These are phyloP conservation scores for Trichopria drosophilae DNA, from an alignment of 2,888 invertebrate species.

Conservation along the genomic window DNA sequence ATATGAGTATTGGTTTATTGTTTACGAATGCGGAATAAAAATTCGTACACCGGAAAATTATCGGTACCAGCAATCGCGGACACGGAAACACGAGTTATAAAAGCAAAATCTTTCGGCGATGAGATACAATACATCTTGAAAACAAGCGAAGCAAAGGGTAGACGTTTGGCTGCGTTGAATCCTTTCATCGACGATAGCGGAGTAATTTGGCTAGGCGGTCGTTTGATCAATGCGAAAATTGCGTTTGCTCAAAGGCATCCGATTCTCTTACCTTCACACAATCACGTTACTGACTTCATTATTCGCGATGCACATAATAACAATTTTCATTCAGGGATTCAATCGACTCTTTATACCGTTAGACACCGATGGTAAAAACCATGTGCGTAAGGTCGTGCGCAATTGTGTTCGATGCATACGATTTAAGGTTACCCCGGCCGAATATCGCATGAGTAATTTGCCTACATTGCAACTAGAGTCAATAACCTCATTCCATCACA, in stretches of 20 bases:
- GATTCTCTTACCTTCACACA: constrained; percentile 37
- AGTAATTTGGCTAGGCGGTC: constrained; percentile 41
- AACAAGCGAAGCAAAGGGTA: too few species aligned
- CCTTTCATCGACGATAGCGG: constrained; percentile 33
- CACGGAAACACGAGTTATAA: too few species aligned
- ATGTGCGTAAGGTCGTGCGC: constrained; percentile 25
- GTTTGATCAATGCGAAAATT: constrained; percentile 35
- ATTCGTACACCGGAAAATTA: too few species aligned
- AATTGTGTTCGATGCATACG: constrained; percentile 15
- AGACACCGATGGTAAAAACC: constrained; percentile 32
- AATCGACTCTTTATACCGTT: constrained; percentile 34
- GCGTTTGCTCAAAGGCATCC: constrained; percentile 34
- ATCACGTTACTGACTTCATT: constrained; percentile 39
- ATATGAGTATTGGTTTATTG: constrained; percentile 3
- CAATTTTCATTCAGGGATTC: constrained; percentile 39
- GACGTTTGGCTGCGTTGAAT: constrained; percentile 30
- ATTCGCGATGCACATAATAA: constrained; percentile 35
- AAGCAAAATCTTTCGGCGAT: too few species aligned
- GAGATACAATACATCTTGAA: constrained; percentile 21
- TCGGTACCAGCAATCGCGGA: too few species aligned
- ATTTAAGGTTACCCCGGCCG: too few species aligned
- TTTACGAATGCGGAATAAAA: too few species aligned
- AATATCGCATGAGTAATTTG: constrained; percentile 42
- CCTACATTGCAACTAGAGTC: constrained; percentile 36
- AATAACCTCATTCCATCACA: constrained; percentile 36